Percentiles rank a stretch among this genome's conserved stretches.
These are phyloP conservation scores for Chalcosyrphus nemorum DNA, from an alignment of 2,888 invertebrate species.

Conservation along the genomic window DNA sequence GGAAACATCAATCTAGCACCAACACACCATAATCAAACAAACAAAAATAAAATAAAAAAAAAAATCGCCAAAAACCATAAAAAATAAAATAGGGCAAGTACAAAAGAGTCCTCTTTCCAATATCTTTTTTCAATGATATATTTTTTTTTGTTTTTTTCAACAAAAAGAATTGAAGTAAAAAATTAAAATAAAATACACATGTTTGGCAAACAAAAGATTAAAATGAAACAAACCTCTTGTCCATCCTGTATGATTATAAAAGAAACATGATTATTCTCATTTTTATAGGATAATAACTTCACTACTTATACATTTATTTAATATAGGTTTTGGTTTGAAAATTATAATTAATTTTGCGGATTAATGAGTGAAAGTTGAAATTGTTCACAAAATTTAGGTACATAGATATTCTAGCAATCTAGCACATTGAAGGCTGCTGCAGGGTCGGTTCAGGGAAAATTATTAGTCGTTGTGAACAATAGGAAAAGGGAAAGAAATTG, in stretches of 20 bases:
- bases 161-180: constrained; percentile 56
- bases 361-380: constrained; percentile 1
- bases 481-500: not conserved
- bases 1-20: not conserved
- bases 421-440: not conserved
- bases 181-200: constrained; percentile 75
- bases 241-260: constrained; percentile 83
- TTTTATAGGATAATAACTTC: constrained; percentile 31
- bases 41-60: not conserved
- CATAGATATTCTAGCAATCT: constrained; percentile 20
- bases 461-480: not conserved
- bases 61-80: constrained; percentile 5
- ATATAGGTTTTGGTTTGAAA: constrained; percentile 15
- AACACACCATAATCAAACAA: not conserved
- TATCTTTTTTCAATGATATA: constrained; percentile 5
- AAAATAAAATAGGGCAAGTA: constrained; percentile 1
- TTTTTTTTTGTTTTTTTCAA: not conserved
- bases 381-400: constrained; percentile 10
- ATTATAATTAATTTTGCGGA: not conserved
- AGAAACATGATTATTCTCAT: constrained; percentile 69
- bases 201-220: constrained; percentile 58
- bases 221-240: constrained; percentile 85
- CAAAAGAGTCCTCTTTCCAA: constrained; percentile 27
- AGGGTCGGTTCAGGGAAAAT: not conserved
- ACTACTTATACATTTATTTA: constrained; percentile 28